phyloP scores from a whole-genome alignment of 2,888 invertebrate genomes.

The Drosophila atroscutellata region DNA sequence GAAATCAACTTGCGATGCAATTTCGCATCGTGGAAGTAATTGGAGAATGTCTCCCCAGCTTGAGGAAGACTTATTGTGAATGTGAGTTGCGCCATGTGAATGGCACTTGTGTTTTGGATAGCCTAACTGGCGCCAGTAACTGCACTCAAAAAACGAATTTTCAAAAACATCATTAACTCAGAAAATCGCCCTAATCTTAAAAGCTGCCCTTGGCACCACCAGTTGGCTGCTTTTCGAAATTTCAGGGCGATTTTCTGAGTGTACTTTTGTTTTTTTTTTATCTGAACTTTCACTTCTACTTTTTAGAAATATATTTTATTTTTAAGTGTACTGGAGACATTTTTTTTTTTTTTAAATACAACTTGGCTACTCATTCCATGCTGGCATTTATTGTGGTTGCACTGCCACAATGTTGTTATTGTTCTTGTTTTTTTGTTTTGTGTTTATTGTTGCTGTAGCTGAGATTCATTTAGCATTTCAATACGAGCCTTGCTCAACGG shows the following conservation, averaged over 20 bases:
- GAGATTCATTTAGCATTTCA: conserved; percentile 72
- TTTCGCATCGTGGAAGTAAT: conserved; percentile 21
- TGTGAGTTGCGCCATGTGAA: background rate
- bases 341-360: conserved; percentile 8
- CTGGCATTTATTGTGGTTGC: conserved; percentile 47
- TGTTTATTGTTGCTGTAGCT: conserved; percentile 28
- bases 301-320: background rate
- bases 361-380: conserved; percentile 29
- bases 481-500: conserved; percentile 26
- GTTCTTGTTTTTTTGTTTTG: conserved; percentile 7
- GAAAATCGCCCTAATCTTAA: too few relatives aligned
- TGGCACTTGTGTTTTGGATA: conserved; percentile 3
- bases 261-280: background rate
- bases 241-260: background rate
- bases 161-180: background rate
- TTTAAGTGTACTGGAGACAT: background rate
- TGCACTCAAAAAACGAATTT: background rate
- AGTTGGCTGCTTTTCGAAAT: background rate
- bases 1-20: conserved; percentile 54
- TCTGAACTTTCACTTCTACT: background rate
- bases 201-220: background rate
- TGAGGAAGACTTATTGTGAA: background rate
- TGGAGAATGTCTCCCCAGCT: background rate
- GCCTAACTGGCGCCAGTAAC: background rate
- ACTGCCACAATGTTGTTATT: conserved; percentile 19